These are phyloP conservation scores for Meleagris gallopavo DNA, from an alignment of 2,113 vertebrate genomes.

Conservation along the genomic window DNA sequence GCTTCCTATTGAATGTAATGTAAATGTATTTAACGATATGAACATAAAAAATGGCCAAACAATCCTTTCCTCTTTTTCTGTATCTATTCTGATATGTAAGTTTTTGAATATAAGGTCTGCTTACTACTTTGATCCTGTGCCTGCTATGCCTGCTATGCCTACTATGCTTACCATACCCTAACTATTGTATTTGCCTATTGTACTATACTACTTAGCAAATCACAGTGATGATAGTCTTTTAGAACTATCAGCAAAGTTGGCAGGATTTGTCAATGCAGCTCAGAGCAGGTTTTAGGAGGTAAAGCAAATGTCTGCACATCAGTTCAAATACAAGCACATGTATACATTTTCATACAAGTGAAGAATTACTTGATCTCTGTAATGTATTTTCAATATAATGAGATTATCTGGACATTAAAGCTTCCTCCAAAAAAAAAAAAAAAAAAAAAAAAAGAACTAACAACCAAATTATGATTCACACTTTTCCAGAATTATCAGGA, in stretches of 20 bases:
- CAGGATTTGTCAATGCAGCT: background rate
- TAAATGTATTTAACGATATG: background rate
- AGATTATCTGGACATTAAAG: background rate
- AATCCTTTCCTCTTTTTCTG: background rate
- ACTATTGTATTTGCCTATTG: too few species aligned
- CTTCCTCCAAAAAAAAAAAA: constrained; percentile 3
- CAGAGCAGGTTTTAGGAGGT: background rate
- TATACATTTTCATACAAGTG: background rate
- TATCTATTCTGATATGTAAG: background rate
- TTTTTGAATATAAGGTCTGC: background rate
- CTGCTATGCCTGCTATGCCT: background rate
- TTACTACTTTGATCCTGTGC: background rate
- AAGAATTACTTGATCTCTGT: background rate
- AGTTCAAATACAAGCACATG: background rate
- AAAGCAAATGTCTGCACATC: background rate
- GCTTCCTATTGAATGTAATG: background rate
- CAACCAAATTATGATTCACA: background rate
- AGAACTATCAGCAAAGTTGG: background rate
- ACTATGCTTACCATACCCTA: background rate
- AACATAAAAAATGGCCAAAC: background rate
- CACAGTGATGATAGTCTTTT: rapidly evolving
- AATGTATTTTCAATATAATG: background rate
- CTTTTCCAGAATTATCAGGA: background rate
- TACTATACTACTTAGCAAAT: background rate
- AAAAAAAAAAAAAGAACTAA: too few species aligned